Evolutionary conservation across 2,113 vertebrate species (phyloP).

Genomic region (Telmatochromis sp.): DNA sequence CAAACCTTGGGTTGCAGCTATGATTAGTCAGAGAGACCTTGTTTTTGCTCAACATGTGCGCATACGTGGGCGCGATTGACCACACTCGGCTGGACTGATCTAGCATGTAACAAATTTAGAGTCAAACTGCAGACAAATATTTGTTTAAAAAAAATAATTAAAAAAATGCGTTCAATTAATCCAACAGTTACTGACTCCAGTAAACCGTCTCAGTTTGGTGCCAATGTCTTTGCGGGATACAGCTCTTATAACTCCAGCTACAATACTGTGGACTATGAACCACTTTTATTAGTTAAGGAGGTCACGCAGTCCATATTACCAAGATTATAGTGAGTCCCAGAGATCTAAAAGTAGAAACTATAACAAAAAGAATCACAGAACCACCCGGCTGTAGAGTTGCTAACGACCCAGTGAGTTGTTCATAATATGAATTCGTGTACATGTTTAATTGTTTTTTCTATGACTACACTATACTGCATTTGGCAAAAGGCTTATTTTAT

Average conservation of each 20-base stretch:
- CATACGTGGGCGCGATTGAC: not conserved
- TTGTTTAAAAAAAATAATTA: not conserved
- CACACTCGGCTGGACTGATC: not conserved
- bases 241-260: not conserved
- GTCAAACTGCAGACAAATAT: not conserved
- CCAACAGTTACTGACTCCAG: not conserved
- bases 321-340: not conserved
- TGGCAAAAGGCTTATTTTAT: not conserved
- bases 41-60: not conserved
- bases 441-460: not conserved
- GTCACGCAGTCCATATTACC: not conserved
- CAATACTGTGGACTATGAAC: not conserved
- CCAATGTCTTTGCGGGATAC: not conserved
- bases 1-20: not conserved
- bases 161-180: not conserved
- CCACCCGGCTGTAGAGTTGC: not conserved
- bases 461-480: not conserved
- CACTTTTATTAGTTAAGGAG: not conserved
- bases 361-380: not conserved
- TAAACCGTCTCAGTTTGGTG: constrained; percentile 10
- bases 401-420: not conserved
- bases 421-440: not conserved
- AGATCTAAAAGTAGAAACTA: not conserved
- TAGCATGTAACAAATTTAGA: not conserved
- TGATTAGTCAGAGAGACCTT: not conserved